Evolutionary conservation across 2,113 vertebrate genomes (phyloP).

Genomic region (Gadus chalcogrammus): DNA sequence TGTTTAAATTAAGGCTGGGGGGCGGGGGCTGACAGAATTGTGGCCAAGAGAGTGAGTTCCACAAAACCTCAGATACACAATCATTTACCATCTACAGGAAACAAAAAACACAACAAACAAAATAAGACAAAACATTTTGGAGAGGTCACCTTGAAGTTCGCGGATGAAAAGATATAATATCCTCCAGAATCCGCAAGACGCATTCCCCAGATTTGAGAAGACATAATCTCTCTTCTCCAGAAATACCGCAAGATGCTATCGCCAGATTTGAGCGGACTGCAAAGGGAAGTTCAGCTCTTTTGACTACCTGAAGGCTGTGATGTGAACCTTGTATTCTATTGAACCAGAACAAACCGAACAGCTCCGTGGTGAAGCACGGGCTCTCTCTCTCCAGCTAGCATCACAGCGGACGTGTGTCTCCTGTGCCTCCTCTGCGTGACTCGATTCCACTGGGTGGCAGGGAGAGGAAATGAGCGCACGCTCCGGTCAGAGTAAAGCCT

Average conservation of each 20-base stretch:
- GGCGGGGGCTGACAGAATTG: slow-evolving; percentile 22
- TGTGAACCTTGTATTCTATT: background rate
- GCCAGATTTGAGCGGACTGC: background rate
- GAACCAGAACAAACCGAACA: background rate
- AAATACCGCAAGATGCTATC: background rate
- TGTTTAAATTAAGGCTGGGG: slow-evolving; percentile 72
- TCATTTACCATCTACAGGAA: slow-evolving; percentile 6
- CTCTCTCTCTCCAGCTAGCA: slow-evolving; percentile 6
- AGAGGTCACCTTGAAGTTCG: background rate
- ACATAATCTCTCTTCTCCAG: background rate
- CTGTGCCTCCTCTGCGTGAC: background rate
- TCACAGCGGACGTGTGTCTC: background rate
- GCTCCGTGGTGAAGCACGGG: background rate
- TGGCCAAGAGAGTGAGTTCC: slow-evolving; percentile 15
- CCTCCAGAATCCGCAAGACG: no score
- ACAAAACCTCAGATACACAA: background rate
- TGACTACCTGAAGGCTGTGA: background rate
- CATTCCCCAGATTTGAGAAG: background rate
- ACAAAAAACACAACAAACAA: slow-evolving; percentile 1
- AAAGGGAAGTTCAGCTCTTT: background rate
- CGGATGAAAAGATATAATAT: background rate
- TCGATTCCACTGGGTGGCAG: background rate
- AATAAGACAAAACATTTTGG: slow-evolving; percentile 10
- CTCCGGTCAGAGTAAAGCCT: background rate
- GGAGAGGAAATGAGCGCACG: background rate